phyloP scores from a whole-genome alignment of 2,888 invertebrate species.

The Thalpophila matura region DNA sequence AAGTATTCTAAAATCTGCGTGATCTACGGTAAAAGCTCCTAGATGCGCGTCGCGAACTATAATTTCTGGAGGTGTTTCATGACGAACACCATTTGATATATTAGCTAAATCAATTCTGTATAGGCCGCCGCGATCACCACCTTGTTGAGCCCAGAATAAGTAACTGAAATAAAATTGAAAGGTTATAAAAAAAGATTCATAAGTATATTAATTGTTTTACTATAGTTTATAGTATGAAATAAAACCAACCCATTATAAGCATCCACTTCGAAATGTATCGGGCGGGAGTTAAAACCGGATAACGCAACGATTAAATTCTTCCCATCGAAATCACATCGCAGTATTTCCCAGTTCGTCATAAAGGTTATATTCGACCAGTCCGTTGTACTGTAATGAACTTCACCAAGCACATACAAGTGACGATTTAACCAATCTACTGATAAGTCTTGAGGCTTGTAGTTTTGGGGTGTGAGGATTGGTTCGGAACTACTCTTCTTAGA shows the following conservation, averaged over 20 bases:
- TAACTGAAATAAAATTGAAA: constrained; percentile 88
- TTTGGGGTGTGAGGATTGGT: constrained; percentile 90
- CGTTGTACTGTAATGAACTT: constrained; percentile 90
- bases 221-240: not conserved
- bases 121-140: constrained; percentile 91
- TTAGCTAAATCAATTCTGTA: constrained; percentile 95
- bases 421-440: constrained; percentile 97
- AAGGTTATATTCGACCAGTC: constrained; percentile 73
- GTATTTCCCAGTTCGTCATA: constrained; percentile 92
- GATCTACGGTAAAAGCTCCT: constrained; percentile 96
- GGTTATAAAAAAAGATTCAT: not conserved
- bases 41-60: constrained; percentile 93
- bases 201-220: not conserved
- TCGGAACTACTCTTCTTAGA: constrained; percentile 83
- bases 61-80: constrained; percentile 92
- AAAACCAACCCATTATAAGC: constrained; percentile 95
- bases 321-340: constrained; percentile 94
- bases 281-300: constrained; percentile 93
- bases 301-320: constrained; percentile 93
- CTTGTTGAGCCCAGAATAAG: constrained; percentile 94
- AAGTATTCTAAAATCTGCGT: constrained; percentile 94
- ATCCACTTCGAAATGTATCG: constrained; percentile 96
- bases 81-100: constrained; percentile 94
- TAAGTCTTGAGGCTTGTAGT: constrained; percentile 93
- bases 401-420: constrained; percentile 95